Conservation (phyloP, 2,797 vertebrate species). For the Ctenopoma kingsleyae region DNA sequence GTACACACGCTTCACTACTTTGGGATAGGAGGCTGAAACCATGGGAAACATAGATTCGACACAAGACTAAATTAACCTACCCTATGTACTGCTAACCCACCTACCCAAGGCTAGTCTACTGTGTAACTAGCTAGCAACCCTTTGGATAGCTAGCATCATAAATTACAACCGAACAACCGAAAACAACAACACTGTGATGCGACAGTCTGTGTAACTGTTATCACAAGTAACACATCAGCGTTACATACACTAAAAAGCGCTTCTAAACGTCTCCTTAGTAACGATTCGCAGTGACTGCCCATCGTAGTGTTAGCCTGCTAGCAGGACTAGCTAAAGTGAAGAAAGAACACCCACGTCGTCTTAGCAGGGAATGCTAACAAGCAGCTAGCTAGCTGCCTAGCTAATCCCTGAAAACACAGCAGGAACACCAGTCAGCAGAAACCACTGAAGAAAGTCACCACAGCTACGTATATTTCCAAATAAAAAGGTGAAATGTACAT, state of each 20-base stretch:
- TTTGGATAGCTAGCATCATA: slow-evolving; percentile 25
- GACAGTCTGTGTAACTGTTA: not conserved
- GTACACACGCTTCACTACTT: not conserved
- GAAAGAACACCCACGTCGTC: slow-evolving; percentile 79
- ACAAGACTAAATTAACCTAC: slow-evolving; percentile 19
- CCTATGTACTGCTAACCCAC: slow-evolving; percentile 6
- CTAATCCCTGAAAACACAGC: slow-evolving; percentile 80
- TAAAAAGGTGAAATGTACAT: not conserved
- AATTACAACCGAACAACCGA: slow-evolving; percentile 24
- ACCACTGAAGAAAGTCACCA: slow-evolving; percentile 57
- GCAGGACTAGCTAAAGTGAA: slow-evolving; percentile 52
- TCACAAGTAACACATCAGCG: rapidly evolving
- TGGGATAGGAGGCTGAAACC: not conserved
- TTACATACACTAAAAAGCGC: not conserved
- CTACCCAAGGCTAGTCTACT: slow-evolving; percentile 6
- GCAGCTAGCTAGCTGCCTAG: slow-evolving; percentile 67
- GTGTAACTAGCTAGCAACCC: slow-evolving; percentile 9
- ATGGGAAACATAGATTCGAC: slow-evolving; percentile 4
- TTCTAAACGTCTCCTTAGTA: not conserved
- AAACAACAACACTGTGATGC: slow-evolving; percentile 39
- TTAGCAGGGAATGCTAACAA: slow-evolving; percentile 68
- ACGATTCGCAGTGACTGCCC: rapidly evolving
- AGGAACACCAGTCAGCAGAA: slow-evolving; percentile 55
- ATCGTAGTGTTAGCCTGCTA: slow-evolving; percentile 37
- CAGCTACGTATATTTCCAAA: not conserved